Conservation (phyloP, 2,888 invertebrate genomes). For the Cheilosia grossa region DNA sequence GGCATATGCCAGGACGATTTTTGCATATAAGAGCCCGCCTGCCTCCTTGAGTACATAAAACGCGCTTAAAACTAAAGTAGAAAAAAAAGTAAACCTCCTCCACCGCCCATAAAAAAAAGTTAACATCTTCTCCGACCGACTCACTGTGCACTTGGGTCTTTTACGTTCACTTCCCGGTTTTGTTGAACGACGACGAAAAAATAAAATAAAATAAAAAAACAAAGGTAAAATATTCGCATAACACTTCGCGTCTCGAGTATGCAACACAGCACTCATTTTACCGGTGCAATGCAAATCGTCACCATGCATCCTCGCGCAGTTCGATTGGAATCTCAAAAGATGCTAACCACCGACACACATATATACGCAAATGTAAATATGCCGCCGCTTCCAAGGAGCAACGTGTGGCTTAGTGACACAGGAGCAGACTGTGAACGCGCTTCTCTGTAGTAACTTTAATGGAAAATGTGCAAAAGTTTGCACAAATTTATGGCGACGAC, state of each 20-base stretch:
- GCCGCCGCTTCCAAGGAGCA: background rate
- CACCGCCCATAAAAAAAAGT: conserved; percentile 12
- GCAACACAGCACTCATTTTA: conserved; percentile 13
- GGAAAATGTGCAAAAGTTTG: conserved; percentile 57
- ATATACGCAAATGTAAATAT: background rate
- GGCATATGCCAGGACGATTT: conserved; percentile 69
- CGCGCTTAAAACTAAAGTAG: conserved; percentile 35
- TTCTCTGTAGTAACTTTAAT: conserved; percentile 41
- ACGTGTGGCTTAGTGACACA: conserved; percentile 26
- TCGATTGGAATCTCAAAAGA: conserved; percentile 62
- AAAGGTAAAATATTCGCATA: conserved; percentile 66
- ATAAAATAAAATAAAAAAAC: conserved; percentile 20
- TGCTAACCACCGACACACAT: conserved; percentile 21
- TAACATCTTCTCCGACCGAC: conserved; percentile 41
- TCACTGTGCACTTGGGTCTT: background rate
- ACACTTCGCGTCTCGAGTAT: conserved; percentile 57
- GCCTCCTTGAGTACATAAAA: conserved; percentile 53
- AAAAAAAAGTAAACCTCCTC: conserved; percentile 5
- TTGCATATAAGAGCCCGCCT: conserved; percentile 65
- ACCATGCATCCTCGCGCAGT: conserved; percentile 21
- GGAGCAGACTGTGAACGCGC: conserved; percentile 7
- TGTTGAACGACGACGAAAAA: background rate
- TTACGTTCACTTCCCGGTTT: conserved; percentile 36
- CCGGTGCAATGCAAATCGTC: conserved; percentile 37
- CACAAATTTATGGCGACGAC: conserved; percentile 49